Evolutionary conservation across 2,113 vertebrate genomes (phyloP), one percentile per base, ranked within the genome.

Genomic region (Cervus canadensis): DNA sequence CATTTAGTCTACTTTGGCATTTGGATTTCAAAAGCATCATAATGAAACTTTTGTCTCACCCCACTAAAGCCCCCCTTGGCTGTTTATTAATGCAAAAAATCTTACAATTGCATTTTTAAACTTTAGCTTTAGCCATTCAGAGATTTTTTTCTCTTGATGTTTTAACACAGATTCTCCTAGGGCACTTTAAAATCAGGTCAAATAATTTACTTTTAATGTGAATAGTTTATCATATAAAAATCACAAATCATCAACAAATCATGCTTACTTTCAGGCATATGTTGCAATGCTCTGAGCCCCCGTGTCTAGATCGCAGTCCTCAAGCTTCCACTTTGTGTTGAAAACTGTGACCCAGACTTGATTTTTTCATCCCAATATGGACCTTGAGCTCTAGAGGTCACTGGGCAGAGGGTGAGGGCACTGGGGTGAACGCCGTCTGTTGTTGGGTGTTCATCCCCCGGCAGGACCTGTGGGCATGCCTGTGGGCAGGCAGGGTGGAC

Each of bases 241-340:
- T 33, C 33, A 84, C 25, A 8, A 11, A 52, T 52, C 8, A 1
- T 1, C 57, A n/a, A 17, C 15, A 23, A 7, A 30, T 11, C 0
- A 1, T 52, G 21, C 33, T 12, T n/a, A 9, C 6, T 21, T 7
- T 64, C 28, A 25, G 1, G 10, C 30, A 7, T 2, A 11, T 3
- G 2, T 2, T 13, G 10, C 1, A 6, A 25, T 15, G 9, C 25
- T 56, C 17, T 7, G 7, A 16, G 16, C 26, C 56, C 36, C 14
- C 3, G 0, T 11, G 1, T 19, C 40, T 0, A 0, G 3, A 0
- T 40, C 28, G 1, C 15, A 5, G 10, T 11, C 21, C 17, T 11
- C 2, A 13, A 43, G 30, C 19, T 43, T 4, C 4, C 21, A 7
- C 12, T 71, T 59, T n/a, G 7, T 33, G 4, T 2, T 23, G 25